phyloP scores from a whole-genome alignment of 2,797 vertebrate species.

The Columba guinea region DNA sequence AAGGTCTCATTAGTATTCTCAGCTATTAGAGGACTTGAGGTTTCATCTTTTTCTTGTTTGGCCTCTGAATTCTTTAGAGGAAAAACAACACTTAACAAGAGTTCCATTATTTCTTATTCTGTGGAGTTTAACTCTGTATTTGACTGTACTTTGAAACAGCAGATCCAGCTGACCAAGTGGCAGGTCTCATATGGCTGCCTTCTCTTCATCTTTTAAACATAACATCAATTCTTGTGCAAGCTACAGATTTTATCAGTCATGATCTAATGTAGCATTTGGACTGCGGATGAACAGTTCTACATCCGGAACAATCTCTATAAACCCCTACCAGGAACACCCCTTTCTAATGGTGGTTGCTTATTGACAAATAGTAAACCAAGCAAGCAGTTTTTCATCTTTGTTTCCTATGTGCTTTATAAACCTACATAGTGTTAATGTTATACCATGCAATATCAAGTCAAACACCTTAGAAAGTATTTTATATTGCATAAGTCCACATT shows the following conservation, averaged over 20 bases:
- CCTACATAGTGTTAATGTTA: background rate
- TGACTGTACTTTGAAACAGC: background rate
- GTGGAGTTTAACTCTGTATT: background rate
- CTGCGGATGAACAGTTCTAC: background rate
- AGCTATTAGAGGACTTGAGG: background rate
- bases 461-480: background rate
- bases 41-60: slow-evolving; percentile 3
- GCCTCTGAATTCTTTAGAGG: background rate
- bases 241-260: slow-evolving; percentile 8
- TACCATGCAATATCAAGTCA: background rate
- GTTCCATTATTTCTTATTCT: background rate
- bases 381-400: background rate
- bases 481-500: background rate
- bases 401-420: background rate
- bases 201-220: slow-evolving; percentile 1
- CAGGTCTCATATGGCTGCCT: background rate
- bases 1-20: slow-evolving; percentile 12
- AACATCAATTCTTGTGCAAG: background rate
- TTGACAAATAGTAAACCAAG: background rate
- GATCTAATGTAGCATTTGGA: background rate
- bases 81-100: background rate
- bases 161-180: background rate
- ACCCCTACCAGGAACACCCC: background rate
- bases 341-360: background rate
- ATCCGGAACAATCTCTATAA: background rate